These are phyloP conservation scores for Acipenser ruthenus DNA, from an alignment of 2,797 vertebrate genomes.

Conservation along the genomic window DNA sequence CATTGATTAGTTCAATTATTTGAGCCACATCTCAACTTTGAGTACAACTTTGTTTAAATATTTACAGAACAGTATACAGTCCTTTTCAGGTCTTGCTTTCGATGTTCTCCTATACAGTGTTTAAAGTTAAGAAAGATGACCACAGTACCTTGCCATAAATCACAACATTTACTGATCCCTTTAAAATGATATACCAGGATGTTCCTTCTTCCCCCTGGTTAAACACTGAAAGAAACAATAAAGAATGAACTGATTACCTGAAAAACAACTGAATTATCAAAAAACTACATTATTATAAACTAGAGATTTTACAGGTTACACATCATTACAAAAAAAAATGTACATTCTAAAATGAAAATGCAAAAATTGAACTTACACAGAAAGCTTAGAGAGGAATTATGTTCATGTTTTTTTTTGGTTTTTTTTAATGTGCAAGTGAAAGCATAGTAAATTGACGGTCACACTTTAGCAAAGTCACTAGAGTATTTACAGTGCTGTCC, in stretches of 20 bases:
- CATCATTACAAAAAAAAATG: neutral
- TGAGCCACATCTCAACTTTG: too few species aligned
- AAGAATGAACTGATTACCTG: neutral
- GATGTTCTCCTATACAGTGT: too few species aligned
- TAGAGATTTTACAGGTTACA: neutral
- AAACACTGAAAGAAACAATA: conserved; percentile 70
- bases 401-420: neutral
- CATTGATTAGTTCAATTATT: too few species aligned
- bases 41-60: too few species aligned
- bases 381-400: neutral
- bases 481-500: neutral
- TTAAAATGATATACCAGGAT: conserved; percentile 98
- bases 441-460: too few species aligned
- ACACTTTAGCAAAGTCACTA: too few species aligned
- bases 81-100: too few species aligned
- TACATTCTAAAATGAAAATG: neutral
- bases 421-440: too few species aligned
- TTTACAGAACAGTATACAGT: too few species aligned
- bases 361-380: neutral
- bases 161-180: conserved; percentile 95
- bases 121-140: too few species aligned
- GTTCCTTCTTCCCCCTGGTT: conserved; percentile 97
- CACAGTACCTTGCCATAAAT: conserved; percentile 90
- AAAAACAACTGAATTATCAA: neutral
- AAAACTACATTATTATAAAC: neutral